phyloP scores from a whole-genome alignment of 1,140 invertebrate species.

The Eriocheir sinensis region DNA sequence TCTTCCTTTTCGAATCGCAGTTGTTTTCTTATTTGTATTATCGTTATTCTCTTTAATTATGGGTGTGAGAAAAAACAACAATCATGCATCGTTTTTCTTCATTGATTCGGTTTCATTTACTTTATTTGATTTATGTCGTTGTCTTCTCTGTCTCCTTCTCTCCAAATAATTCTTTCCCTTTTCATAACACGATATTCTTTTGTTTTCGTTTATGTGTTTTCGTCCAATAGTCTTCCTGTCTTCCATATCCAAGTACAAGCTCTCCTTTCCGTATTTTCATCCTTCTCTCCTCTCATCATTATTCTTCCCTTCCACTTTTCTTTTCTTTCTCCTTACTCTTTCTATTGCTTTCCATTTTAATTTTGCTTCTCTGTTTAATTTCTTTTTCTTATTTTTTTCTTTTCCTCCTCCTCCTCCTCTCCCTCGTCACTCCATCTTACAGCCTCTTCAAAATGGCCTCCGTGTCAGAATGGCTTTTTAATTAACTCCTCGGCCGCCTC shows the following conservation, averaged over 20 bases:
- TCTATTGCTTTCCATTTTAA: not conserved
- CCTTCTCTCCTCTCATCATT: not conserved
- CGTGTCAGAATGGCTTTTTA: constrained; percentile 34
- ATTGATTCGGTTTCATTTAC: too few relatives aligned
- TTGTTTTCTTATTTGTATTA: too few relatives aligned
- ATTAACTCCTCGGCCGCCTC: constrained; percentile 36
- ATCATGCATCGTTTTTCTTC: too few relatives aligned
- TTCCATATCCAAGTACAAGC: not conserved
- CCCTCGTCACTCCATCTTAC: not conserved
- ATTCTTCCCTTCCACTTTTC: not conserved
- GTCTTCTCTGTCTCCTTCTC: not conserved
- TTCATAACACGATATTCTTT: not conserved
- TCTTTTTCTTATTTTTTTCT: not conserved
- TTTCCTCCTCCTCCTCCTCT: not conserved
- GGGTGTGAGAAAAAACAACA: too few relatives aligned
- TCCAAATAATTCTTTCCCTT: not conserved
- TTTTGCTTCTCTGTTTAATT: not conserved
- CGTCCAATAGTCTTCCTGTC: not conserved
- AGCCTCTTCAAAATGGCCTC: not conserved
- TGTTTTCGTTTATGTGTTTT: not conserved
- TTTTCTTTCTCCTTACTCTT: not conserved
- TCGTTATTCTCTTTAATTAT: too few relatives aligned
- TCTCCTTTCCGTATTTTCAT: not conserved
- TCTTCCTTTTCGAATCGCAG: too few relatives aligned
- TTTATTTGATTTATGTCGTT: too few relatives aligned